These are phyloP conservation scores for Natrix natrix DNA, from an alignment of 2,797 vertebrate genomes.

Conservation along the genomic window DNA sequence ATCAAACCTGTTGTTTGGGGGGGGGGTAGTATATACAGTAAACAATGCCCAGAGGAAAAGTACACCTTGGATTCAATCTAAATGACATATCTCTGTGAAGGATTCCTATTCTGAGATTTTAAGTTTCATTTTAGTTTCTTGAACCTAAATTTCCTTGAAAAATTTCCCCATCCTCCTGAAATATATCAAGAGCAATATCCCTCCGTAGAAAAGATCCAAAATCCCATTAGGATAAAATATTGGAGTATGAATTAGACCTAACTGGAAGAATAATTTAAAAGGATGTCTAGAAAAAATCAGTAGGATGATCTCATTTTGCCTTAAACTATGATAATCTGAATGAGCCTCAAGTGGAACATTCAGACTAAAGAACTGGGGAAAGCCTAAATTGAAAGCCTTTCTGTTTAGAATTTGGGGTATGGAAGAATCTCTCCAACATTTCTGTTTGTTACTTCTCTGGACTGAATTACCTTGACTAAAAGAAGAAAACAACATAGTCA, in stretches of 20 bases:
- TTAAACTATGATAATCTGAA: background rate
- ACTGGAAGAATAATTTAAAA: background rate
- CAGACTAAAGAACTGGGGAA: background rate
- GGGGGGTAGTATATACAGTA: background rate
- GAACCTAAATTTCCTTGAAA: background rate
- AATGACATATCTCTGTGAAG: background rate
- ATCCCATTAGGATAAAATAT: background rate
- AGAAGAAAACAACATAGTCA: background rate
- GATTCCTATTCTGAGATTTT: background rate
- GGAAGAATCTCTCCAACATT: background rate
- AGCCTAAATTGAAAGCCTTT: background rate
- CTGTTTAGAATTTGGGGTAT: background rate
- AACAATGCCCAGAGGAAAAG: background rate
- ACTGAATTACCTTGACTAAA: background rate
- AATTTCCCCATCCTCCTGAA: background rate
- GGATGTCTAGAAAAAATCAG: background rate
- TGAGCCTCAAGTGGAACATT: background rate
- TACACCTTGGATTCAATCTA: background rate
- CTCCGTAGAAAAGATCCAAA: background rate
- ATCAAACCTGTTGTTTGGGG: background rate
- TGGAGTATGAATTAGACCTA: background rate
- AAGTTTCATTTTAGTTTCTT: background rate
- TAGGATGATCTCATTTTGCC: background rate
- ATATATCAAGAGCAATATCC: background rate
- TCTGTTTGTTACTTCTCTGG: background rate